Evolutionary conservation across 2,797 vertebrate genomes (phyloP).

Genomic region (Cyclopterus lumpus): DNA sequence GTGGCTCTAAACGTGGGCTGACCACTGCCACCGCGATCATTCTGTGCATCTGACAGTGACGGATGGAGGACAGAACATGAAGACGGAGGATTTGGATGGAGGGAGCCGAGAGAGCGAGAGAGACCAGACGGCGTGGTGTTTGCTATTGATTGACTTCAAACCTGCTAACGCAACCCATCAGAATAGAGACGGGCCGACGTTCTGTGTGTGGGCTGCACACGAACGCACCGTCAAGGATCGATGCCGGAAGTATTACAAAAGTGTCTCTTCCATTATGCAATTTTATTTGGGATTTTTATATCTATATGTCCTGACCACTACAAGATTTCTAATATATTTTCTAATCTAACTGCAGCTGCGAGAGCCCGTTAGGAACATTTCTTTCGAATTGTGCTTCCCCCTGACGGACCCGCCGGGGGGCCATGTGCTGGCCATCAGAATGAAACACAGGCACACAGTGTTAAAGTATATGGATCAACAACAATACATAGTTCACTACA

Average conservation of each 20-base stretch:
- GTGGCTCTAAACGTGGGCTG: conserved; percentile 38
- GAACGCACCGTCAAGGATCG: neutral
- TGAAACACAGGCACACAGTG: conserved; percentile 12
- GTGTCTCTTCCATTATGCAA: neutral
- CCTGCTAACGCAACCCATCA: conserved; percentile 49
- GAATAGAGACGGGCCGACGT: conserved; percentile 32
- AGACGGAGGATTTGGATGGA: conserved; percentile 37
- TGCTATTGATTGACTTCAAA: conserved; percentile 72
- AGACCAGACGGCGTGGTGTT: conserved; percentile 32
- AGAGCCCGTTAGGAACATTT: conserved; percentile 22
- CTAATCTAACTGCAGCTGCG: conserved; percentile 5
- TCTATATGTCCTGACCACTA: conserved; percentile 5
- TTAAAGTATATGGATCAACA: conserved; percentile 30
- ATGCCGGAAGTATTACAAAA: neutral
- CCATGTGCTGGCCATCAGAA: conserved; percentile 27
- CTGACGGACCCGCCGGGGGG: conserved; percentile 20
- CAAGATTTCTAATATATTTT: neutral
- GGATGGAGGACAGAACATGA: conserved; percentile 57
- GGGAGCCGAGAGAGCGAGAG: conserved; percentile 19
- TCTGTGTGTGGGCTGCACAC: neutral
- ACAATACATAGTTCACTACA: conserved; percentile 20
- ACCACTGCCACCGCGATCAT: conserved; percentile 38
- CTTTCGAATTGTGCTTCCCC: conserved; percentile 37
- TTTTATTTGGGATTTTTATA: conserved; percentile 19
- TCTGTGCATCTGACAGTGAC: conserved; percentile 68